Base-by-base conservation (phyloP, 2,113 vertebrate species). In the Spea bombifrons region DNA sequence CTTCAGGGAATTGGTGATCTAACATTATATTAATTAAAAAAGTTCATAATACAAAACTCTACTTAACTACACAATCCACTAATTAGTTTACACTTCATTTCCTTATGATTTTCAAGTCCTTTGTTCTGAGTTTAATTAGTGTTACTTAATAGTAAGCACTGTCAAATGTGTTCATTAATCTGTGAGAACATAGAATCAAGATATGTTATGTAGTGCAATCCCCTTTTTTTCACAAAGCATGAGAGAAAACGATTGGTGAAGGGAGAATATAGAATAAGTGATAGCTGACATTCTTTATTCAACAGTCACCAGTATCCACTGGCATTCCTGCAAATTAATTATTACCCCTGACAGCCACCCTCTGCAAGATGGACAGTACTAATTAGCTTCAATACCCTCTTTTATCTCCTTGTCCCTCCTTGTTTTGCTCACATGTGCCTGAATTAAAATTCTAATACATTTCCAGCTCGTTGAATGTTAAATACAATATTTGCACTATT, bases 21-120 rank as follows among this genome's bases (percentile, higher is more conserved):
- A 71, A 52, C 50, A 68, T 71, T 71, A 78, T 57, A 72, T 71
- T 64, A 49, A 78, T 66, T 79, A 66, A 72, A 72, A 79, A 72
- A 55, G 69, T 49, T 74, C 12, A 74, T 7, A 80, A 61, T 45
- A 80, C 8, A 74, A 74, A 53, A 68, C 13, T 74, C 53, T 47
- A 8, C 13, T 45, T 48, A 17, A 71, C 12, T 80, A 17, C 71
- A 16, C 44, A 8, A 68, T 59, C 78, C 53, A 68, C 71, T 80
- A 80, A 80, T 80, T 80, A 80, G 71, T 80, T 80, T 68, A 80
- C 78, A 80, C 78, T 73, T 72, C 52, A 50, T 79, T 80, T 73
- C 78, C 53, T 74, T 74, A 49, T 80, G 71, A 66, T 80, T 80
- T 80, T 53, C 64, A 74, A 74, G 71, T 48, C 78, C 74, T 80